Conservation (phyloP, 1,140 invertebrate species). For the Drosophila yakuba region DNA sequence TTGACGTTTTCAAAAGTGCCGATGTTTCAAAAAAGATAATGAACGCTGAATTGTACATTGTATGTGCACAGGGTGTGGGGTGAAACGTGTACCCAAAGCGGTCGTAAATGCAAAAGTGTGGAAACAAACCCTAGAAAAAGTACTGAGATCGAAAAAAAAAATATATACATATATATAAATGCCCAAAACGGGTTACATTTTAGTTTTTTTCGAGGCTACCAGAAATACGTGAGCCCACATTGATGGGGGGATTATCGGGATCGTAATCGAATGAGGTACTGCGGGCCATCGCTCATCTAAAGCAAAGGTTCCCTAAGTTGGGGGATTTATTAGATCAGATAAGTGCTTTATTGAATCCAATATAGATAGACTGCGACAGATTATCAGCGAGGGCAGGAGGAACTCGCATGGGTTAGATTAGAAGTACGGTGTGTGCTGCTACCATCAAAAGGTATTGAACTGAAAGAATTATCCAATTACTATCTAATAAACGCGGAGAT, state of each 20-base stretch:
- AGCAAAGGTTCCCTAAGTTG: conserved; percentile 10
- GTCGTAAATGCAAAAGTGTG: conserved; percentile 48
- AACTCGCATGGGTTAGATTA: conserved; percentile 20
- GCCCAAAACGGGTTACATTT: conserved; percentile 40
- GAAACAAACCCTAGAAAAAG: conserved; percentile 47
- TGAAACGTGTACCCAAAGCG: conserved; percentile 15
- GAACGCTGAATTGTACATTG: conserved; percentile 67
- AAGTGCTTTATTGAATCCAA: conserved; percentile 27
- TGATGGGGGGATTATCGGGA: conserved; percentile 26
- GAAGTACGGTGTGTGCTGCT: background rate
- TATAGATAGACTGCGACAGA: conserved; percentile 24
- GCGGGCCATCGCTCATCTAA: conserved; percentile 33
- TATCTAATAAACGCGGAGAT: conserved; percentile 21
- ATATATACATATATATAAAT: conserved; percentile 3
- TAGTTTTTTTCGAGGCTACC: conserved; percentile 33
- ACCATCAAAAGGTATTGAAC: conserved; percentile 2
- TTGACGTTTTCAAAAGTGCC: conserved; percentile 82
- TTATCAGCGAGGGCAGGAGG: conserved; percentile 11
- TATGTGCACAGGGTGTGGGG: conserved; percentile 39
- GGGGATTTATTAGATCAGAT: conserved; percentile 44
- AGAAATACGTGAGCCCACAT: conserved; percentile 33
- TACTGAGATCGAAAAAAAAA: conserved; percentile 9
- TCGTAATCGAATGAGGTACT: conserved; percentile 47
- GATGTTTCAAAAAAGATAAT: conserved; percentile 82
- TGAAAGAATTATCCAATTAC: conserved; percentile 35